phyloP scores from a whole-genome alignment of 1,140 invertebrate species.

The Micrasema longulum region DNA sequence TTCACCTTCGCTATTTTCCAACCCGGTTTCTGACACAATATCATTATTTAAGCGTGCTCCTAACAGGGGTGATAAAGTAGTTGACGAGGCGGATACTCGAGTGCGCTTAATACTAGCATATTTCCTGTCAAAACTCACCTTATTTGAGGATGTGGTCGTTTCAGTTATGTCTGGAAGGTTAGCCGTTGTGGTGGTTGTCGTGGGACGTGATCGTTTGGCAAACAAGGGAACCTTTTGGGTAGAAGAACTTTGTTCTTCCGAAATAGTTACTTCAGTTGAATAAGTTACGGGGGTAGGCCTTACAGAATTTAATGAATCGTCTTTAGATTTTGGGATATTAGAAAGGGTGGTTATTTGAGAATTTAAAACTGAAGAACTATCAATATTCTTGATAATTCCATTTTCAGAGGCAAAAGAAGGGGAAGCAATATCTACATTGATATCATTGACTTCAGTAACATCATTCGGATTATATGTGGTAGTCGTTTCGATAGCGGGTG shows the following conservation, averaged over 20 bases:
- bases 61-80: slow-evolving; percentile 58
- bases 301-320: slow-evolving; percentile 55
- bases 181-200: slow-evolving; percentile 60
- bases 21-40: slow-evolving; percentile 60
- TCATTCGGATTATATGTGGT: slow-evolving; percentile 40
- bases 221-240: slow-evolving; percentile 48
- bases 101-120: slow-evolving; percentile 65
- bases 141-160: slow-evolving; percentile 58
- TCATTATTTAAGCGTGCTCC: slow-evolving; percentile 55
- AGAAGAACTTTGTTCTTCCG: slow-evolving; percentile 45
- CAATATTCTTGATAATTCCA: slow-evolving; percentile 51
- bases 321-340: slow-evolving; percentile 60
- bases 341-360: slow-evolving; percentile 67
- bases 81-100: slow-evolving; percentile 61
- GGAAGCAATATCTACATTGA: slow-evolving; percentile 45
- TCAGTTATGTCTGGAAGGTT: slow-evolving; percentile 57
- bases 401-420: slow-evolving; percentile 53
- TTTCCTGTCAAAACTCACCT: slow-evolving; percentile 68
- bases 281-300: slow-evolving; percentile 54
- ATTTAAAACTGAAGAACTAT: slow-evolving; percentile 64
- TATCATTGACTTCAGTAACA: slow-evolving; percentile 45
- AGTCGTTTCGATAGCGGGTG: slow-evolving; percentile 32
- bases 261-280: slow-evolving; percentile 53
- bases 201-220: slow-evolving; percentile 53
- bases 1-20: slow-evolving; percentile 21